These are phyloP conservation scores for Channa striata DNA, from an alignment of 2,797 vertebrate species.

Conservation along the genomic window DNA sequence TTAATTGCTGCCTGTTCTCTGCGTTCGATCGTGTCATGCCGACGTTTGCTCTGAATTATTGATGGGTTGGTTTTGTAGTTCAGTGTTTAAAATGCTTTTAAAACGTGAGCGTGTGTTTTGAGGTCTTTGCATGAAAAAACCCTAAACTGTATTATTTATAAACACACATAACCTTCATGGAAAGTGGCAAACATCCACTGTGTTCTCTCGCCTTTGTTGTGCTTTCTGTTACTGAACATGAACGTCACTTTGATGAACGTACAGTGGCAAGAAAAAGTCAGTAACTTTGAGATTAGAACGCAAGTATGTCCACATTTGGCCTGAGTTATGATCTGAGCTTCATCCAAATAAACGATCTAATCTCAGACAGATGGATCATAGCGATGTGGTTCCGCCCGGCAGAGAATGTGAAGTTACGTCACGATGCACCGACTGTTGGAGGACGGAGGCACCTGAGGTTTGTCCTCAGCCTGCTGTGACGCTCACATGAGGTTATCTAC, in stretches of 20 bases:
- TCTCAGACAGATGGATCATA: neutral
- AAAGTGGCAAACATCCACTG: slow-evolving; percentile 27
- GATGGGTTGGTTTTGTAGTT: slow-evolving; percentile 79
- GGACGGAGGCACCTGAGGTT: too few relatives aligned
- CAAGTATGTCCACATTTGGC: too few relatives aligned
- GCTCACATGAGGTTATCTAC: too few relatives aligned
- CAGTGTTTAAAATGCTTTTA: slow-evolving; percentile 77
- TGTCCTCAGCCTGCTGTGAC: too few relatives aligned
- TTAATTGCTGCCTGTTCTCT: slow-evolving; percentile 61
- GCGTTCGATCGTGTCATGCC: slow-evolving; percentile 55
- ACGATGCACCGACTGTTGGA: too few relatives aligned
- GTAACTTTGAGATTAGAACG: too few relatives aligned
- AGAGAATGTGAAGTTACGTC: too few relatives aligned
- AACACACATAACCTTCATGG: slow-evolving; percentile 48
- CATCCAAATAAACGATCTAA: neutral
- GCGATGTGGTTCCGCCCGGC: too few relatives aligned
- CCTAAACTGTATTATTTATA: slow-evolving; percentile 78
- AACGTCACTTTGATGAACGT: too few relatives aligned
- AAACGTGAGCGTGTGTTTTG: slow-evolving; percentile 72
- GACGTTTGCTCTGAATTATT: slow-evolving; percentile 75
- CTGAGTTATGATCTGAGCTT: too few relatives aligned
- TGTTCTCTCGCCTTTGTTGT: slow-evolving; percentile 21
- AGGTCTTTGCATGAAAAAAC: slow-evolving; percentile 79
- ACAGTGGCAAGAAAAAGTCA: too few relatives aligned
- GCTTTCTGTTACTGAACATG: neutral